Conservation (phyloP, 2,113 vertebrate species). For the Lonchura striata region DNA sequence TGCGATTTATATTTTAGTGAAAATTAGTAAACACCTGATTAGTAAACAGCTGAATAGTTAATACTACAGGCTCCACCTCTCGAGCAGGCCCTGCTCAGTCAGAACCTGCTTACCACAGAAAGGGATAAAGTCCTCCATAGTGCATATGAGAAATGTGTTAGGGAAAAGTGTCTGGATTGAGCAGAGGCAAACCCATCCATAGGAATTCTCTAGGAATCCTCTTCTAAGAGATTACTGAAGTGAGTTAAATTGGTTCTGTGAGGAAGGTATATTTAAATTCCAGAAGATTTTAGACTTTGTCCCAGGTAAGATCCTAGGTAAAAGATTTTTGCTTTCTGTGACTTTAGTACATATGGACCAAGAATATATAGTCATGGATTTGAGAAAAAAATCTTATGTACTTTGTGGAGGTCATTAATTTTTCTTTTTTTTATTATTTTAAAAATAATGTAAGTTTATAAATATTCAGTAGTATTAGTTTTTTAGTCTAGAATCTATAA, state of each 20-base stretch:
- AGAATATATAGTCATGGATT: background rate
- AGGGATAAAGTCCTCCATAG: background rate
- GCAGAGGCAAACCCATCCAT: background rate
- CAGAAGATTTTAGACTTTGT: background rate
- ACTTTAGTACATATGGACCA: background rate
- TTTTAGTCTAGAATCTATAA: background rate
- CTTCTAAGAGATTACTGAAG: background rate
- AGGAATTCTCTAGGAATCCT: background rate
- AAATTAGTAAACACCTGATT: background rate
- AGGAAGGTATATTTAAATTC: background rate
- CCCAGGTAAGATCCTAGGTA: background rate
- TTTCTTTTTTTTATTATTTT: background rate
- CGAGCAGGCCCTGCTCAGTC: background rate
- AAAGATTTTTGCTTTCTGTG: background rate
- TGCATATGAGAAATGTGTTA: background rate
- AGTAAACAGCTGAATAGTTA: background rate
- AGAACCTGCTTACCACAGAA: background rate
- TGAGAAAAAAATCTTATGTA: background rate
- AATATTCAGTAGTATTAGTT: background rate
- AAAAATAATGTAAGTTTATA: background rate
- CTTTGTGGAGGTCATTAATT: background rate
- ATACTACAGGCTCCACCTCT: too few relatives aligned
- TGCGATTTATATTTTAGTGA: background rate
- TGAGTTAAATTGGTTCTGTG: background rate
- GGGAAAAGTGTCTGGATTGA: background rate